Percentiles rank a stretch among this genome's conserved stretches.
Evolutionary conservation across 1,140 invertebrate genomes (phyloP).

Genomic region (Saccostrea cuccullata): DNA sequence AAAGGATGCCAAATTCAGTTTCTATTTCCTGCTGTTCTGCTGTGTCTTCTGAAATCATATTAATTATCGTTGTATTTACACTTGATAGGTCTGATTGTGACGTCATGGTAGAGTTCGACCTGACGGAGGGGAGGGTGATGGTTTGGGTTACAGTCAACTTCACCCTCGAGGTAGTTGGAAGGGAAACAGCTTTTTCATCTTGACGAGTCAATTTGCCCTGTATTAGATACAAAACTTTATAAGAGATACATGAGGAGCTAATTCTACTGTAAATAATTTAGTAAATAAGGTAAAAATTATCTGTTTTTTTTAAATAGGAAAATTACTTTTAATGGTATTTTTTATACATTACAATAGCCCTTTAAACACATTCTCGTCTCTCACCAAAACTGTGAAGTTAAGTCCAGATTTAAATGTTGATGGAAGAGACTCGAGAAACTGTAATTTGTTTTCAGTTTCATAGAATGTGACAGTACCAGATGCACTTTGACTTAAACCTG

Average conservation of each 20-base stretch:
- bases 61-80: too few relatives aligned
- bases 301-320: too few relatives aligned
- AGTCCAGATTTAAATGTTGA: conserved; percentile 62
- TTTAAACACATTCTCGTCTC: neutral
- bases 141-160: conserved; percentile 42
- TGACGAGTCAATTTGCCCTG: conserved; percentile 62
- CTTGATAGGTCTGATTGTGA: neutral
- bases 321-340: too few relatives aligned
- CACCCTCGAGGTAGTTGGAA: too few relatives aligned
- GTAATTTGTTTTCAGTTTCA: conserved; percentile 47
- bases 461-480: conserved; percentile 58
- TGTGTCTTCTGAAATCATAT: neutral
- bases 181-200: conserved; percentile 55
- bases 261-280: too few relatives aligned
- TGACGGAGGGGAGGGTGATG: conserved; percentile 36
- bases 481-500: conserved; percentile 57
- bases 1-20: neutral
- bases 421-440: conserved; percentile 54
- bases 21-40: neutral
- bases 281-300: too few relatives aligned
- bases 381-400: conserved; percentile 56
- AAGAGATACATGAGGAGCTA: neutral
- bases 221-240: neutral
- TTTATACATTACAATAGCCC: neutral
- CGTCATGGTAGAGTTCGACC: neutral